Percentiles rank a stretch among this genome's conserved stretches.
These are phyloP conservation scores for Carpatolechia fugitivella DNA, from an alignment of 2,888 invertebrate genomes.

Conservation along the genomic window DNA sequence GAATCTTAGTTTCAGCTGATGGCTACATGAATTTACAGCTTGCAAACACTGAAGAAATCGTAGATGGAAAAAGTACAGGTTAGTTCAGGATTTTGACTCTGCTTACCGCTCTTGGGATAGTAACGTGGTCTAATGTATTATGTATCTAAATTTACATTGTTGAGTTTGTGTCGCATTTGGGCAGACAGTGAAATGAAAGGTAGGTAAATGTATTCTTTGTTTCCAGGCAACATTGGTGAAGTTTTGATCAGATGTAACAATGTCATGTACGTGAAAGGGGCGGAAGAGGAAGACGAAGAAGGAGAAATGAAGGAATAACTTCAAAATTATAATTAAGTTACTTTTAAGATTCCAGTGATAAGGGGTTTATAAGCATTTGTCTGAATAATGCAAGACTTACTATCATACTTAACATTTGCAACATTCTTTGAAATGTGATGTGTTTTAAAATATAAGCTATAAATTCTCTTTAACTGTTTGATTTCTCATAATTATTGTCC, in stretches of 20 bases:
- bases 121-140: too few relatives aligned
- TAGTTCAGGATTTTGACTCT: constrained; percentile 28
- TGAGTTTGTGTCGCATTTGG: too few relatives aligned
- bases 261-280: constrained; percentile 95
- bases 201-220: too few relatives aligned
- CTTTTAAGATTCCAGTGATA: neutral
- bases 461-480: neutral
- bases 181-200: too few relatives aligned
- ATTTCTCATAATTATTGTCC: too few relatives aligned
- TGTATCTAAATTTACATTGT: too few relatives aligned
- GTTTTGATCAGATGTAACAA: constrained; percentile 98
- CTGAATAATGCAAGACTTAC: neutral
- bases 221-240: constrained; percentile 95
- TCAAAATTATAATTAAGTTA: neutral
- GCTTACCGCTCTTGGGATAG: neutral
- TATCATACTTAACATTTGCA: neutral
- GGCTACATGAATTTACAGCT: constrained; percentile 99
- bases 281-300: constrained; percentile 98
- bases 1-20: constrained; percentile 97
- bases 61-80: constrained; percentile 95
- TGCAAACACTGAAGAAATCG: constrained; percentile 98
- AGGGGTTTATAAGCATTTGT: neutral
- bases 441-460: neutral
- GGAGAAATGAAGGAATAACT: constrained; percentile 94
- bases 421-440: constrained; percentile 3